These are phyloP conservation scores for Caenorhabditis inopinata DNA, from an alignment of 1,140 invertebrate genomes.

Conservation along the genomic window DNA sequence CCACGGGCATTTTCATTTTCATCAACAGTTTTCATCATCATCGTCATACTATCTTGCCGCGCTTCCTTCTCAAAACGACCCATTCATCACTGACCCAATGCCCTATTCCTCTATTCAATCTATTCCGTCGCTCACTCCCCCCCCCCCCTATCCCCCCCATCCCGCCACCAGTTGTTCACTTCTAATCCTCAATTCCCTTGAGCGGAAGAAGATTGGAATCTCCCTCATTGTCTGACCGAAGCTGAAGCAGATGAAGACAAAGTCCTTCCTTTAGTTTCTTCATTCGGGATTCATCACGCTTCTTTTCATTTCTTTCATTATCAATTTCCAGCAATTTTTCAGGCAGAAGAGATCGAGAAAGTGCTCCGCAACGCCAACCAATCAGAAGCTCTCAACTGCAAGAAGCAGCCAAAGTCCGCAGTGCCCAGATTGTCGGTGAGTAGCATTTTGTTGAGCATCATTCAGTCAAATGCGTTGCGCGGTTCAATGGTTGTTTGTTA, in stretches of 20 bases:
- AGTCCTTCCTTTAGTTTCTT: too few species aligned
- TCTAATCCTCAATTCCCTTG: slow-evolving; percentile 11
- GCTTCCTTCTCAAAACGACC: background rate
- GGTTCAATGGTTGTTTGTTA: too few species aligned
- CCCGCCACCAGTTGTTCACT: slow-evolving; percentile 29
- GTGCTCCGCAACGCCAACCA: slow-evolving; percentile 24
- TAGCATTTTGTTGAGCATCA: background rate
- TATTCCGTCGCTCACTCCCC: slow-evolving; percentile 4
- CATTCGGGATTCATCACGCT: too few species aligned
- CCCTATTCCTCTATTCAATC: background rate
- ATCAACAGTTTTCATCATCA: slow-evolving; percentile 15
- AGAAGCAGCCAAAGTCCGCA: background rate
- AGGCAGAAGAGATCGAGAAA: slow-evolving; percentile 39
- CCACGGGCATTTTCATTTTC: background rate
- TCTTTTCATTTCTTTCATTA: too few species aligned
- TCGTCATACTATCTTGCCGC: slow-evolving; percentile 7
- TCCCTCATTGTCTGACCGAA: background rate
- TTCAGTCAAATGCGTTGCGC: too few species aligned
- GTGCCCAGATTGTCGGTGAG: background rate
- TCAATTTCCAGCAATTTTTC: background rate
- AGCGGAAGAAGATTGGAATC: slow-evolving; percentile 30
- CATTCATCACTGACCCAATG: slow-evolving; percentile 33
- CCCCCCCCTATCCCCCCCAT: background rate
- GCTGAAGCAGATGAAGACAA: too few species aligned
- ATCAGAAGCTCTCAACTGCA: background rate